Conservation (phyloP, 2,797 vertebrate genomes). For the Danio kyathit region DNA sequence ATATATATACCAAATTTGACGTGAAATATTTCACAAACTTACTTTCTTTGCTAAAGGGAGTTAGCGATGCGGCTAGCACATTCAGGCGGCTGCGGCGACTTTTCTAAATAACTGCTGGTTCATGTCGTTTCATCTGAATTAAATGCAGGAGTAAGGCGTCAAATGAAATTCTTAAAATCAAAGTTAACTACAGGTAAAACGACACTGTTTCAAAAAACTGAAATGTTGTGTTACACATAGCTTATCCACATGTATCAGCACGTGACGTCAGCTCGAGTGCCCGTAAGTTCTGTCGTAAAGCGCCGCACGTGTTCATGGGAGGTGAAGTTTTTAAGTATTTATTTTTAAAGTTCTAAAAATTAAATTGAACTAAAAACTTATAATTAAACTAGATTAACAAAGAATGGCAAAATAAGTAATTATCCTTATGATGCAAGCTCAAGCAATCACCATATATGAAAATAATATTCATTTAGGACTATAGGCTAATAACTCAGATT, state of each 20-base stretch:
- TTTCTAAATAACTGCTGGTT: neutral
- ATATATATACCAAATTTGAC: no score
- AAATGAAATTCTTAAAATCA: neutral
- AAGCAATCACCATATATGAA: neutral
- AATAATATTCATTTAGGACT: neutral
- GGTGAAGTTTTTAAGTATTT: slow-evolving; percentile 37
- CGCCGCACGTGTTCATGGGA: slow-evolving; percentile 29
- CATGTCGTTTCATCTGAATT: neutral
- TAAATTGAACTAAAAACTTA: neutral
- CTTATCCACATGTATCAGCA: neutral
- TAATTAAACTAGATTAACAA: neutral
- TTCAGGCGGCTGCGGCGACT: neutral
- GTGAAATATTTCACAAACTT: neutral
- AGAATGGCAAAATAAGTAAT: neutral
- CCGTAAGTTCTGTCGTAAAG: slow-evolving; percentile 19
- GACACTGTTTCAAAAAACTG: no score
- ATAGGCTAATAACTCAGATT: no score
- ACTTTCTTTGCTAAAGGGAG: slow-evolving; percentile 8
- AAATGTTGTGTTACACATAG: neutral
- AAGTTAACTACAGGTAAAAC: neutral
- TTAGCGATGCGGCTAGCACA: slow-evolving; percentile 8
- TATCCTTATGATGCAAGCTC: neutral
- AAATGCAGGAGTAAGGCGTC: neutral
- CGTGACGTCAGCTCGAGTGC: neutral
- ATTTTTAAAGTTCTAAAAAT: no score